Conservation (phyloP, 2,797 vertebrate genomes). For the Hydrophis major region DNA sequence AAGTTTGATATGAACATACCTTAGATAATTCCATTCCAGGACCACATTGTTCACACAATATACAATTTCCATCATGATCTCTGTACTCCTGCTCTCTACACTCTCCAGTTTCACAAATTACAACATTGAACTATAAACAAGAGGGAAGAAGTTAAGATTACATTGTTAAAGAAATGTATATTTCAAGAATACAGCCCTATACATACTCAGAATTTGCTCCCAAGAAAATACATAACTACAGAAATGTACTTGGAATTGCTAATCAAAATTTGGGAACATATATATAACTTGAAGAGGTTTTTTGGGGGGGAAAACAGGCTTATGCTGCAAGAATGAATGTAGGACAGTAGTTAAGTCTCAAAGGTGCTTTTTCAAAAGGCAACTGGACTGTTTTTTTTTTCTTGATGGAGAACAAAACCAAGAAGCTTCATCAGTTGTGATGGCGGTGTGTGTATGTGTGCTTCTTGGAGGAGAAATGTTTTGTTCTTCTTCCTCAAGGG, state of each 20-base stretch:
- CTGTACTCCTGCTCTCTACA: conserved; percentile 94
- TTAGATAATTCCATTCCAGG: conserved; percentile 95
- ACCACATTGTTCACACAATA: conserved; percentile 88
- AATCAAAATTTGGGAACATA: background rate
- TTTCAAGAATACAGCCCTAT: background rate
- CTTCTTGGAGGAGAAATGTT: too few species aligned
- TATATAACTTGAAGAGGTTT: background rate
- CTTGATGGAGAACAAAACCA: too few species aligned
- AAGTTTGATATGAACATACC: conserved; percentile 67
- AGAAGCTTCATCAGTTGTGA: too few species aligned
- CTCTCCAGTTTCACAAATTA: conserved; percentile 80
- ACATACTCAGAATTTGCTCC: background rate
- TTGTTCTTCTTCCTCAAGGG: too few species aligned
- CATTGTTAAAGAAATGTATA: background rate
- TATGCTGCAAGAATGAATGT: background rate
- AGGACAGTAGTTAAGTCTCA: background rate
- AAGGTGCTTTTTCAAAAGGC: too few species aligned
- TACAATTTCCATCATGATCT: conserved; percentile 84
- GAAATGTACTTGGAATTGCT: background rate
- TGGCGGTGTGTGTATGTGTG: too few species aligned
- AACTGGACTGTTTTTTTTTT: too few species aligned
- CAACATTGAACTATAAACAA: conserved; percentile 52
- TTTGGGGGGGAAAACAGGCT: background rate
- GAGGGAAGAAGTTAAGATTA: background rate
- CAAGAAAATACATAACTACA: background rate